Evolutionary conservation across 2,113 vertebrate species (phyloP).

Genomic region (Oryctolagus cuniculus): mOryCun1.1 NC_091441.1:61741001-61741500

Average conservation of each 20-base stretch:
- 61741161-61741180: constrained; percentile 81
- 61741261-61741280: constrained; percentile 24
- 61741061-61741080: constrained; percentile 72
- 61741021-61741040: constrained; percentile 62
- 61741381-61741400: background rate
- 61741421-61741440: background rate
- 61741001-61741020: constrained; percentile 30
- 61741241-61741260: constrained; percentile 54
- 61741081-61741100: constrained; percentile 64
- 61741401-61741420: background rate
- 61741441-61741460: background rate
- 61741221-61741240: constrained; percentile 53
- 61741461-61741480: background rate
- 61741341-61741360: background rate
- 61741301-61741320: background rate
- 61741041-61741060: constrained; percentile 56
- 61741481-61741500: background rate
- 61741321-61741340: background rate
- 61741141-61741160: constrained; percentile 80
- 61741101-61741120: constrained; percentile 63
- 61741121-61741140: constrained; percentile 74
- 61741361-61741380: background rate
- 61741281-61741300: constrained; percentile 46
- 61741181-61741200: constrained; percentile 74
- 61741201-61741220: constrained; percentile 75